These are phyloP conservation scores for Peucedramus taeniatus DNA, from an alignment of 2,113 vertebrate species.

Conservation along the genomic window DNA sequence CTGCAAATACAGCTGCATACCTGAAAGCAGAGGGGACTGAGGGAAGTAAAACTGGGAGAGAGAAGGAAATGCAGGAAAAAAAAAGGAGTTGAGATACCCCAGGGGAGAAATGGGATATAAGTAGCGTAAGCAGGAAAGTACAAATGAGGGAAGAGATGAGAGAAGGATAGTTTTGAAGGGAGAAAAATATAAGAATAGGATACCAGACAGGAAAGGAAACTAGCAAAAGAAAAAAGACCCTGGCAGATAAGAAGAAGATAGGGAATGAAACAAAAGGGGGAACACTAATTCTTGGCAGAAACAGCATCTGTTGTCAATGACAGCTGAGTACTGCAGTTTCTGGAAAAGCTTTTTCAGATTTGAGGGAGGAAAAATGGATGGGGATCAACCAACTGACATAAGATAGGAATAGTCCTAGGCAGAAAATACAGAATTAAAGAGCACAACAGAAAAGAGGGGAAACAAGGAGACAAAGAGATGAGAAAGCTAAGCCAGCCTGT, in stretches of 20 bases:
- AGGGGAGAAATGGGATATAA: not conserved
- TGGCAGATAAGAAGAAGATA: not conserved
- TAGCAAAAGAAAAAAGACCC: not conserved
- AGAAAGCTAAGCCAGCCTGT: not conserved
- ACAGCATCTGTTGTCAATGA: not conserved
- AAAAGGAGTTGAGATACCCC: not conserved
- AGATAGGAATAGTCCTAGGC: not conserved
- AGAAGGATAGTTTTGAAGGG: not conserved
- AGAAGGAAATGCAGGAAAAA: not conserved
- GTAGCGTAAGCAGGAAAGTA: not conserved
- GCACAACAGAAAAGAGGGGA: not conserved
- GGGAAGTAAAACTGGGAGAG: not conserved
- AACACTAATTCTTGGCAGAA: not conserved
- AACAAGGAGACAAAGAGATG: not conserved
- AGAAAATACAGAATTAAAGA: not conserved
- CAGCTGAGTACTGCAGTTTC: not conserved
- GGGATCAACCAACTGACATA: not conserved
- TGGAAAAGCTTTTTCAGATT: not conserved
- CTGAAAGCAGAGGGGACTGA: not conserved
- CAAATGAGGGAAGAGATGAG: not conserved
- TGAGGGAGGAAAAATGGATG: not conserved
- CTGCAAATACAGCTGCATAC: not conserved
- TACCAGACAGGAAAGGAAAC: not conserved
- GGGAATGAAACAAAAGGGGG: not conserved
- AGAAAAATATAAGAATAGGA: not conserved